Base-by-base conservation (phyloP, 2,797 vertebrate species). In the Chaetodon trifasciatus region DNA sequence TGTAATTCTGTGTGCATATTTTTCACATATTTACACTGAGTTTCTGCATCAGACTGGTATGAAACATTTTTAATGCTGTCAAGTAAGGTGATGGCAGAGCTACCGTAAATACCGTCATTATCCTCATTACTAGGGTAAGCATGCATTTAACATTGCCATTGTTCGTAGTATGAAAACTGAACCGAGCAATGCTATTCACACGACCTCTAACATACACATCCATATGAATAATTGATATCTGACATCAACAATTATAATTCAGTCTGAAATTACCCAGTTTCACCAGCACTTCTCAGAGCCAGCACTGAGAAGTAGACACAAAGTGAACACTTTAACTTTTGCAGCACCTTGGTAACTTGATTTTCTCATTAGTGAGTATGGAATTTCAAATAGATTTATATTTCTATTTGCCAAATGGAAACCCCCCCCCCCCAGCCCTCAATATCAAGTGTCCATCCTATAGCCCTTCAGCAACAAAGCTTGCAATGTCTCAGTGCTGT, bases 41-140 rank as follows among this genome's bases (percentile, higher is more conserved):
- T 64, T 44, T 69, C 67, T 68, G 55, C 8, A 65, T 66, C 35
- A 55, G 10, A 7, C 16, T 65, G 53, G 23, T 74, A 35, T 57
- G 28, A 71, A 70, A 79, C 2, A 61, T 39, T 28, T 67, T 32
- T 49, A 70, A 17, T 57, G 35, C 13, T 60, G 46, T 74, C n/a
- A 74, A 56, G 19, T 56, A 50, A 70, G 28, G 50, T 60, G 39
- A 72, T 65, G 28, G 21, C 50, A 6, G 23, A 74, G 37, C n/a
- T 46, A 56, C 52, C 7, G 53, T 61, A 23, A 65, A 70, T 39
- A 1, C 11, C 6, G 64, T 81, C 68, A 84, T 86, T 82, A 84
- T 85, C 67, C 62, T 84, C 35, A 58, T 35, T 63, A 42, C n/a
- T 46, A 75, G 61, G 87, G 74, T 75, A 87, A 66, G n/a, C 76